Percentiles rank a stretch among this genome's conserved stretches.
Conservation (phyloP, 2,888 invertebrate genomes). For the Cosmopolites sordidus region DNA sequence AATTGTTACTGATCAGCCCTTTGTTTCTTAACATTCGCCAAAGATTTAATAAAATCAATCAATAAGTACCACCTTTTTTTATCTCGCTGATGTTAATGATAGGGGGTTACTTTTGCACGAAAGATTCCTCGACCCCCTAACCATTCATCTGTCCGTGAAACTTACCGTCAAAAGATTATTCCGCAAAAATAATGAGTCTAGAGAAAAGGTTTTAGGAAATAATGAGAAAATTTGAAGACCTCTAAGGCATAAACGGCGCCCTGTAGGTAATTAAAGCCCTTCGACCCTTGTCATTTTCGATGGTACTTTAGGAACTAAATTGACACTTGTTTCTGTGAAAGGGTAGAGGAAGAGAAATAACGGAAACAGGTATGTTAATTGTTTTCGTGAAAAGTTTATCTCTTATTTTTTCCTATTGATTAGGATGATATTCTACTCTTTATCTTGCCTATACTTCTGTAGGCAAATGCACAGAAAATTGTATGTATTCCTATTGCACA, state of each 20-base stretch:
- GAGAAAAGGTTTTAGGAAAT: slow-evolving; percentile 13
- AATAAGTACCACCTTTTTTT: not conserved
- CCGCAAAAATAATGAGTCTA: slow-evolving; percentile 11
- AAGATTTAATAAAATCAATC: not conserved
- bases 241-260: slow-evolving; percentile 24
- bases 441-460: too few relatives aligned
- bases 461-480: too few relatives aligned
- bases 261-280: slow-evolving; percentile 18
- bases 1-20: not conserved
- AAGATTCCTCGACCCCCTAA: not conserved
- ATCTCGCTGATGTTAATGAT: not conserved
- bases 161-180: not conserved
- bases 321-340: too few relatives aligned
- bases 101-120: too few relatives aligned
- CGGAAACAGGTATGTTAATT: too few relatives aligned
- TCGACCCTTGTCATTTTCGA: slow-evolving; percentile 25
- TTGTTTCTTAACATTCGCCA: not conserved
- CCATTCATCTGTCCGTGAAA: not conserved
- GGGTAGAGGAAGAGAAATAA: too few relatives aligned
- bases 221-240: slow-evolving; percentile 20
- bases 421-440: too few relatives aligned
- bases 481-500: too few relatives aligned
- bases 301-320: slow-evolving; percentile 6
- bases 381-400: too few relatives aligned
- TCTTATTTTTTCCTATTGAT: too few relatives aligned